Evolutionary conservation across 1,140 invertebrate species (phyloP), one percentile per base, ranked within the genome.

Genomic region (Bradysia coprophila): DNA sequence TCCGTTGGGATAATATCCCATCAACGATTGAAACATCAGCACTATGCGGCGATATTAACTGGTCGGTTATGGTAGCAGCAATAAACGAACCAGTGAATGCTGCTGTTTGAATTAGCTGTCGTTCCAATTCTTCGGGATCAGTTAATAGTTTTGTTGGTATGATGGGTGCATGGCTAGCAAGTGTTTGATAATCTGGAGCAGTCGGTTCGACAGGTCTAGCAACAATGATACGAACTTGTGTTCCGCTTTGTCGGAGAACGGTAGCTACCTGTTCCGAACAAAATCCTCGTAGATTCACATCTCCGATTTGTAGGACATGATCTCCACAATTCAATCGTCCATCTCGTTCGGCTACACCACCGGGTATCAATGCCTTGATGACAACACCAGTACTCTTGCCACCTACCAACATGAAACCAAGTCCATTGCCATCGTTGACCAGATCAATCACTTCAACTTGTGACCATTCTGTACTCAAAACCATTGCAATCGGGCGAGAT

Each of bases 361-460:
- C 90, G 11, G 88, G 88, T 16, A 93, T 68, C 38, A 96, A 82
- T 41, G 86, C 53, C 63, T 96, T 96, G 42, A 96, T 87, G 8
- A 96, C 89, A 40, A 96, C 92, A n/a, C 91, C 92, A 18, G 91
- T 94, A 57, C 85, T 92, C 38, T 85, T 69, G 8, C 91, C 91
- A 38, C 91, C 92, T 47, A 95, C 90, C 48, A 96, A 87, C 40
- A 92, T 92, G 65, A 96, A 96, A 41, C 75, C 75, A 31, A 76
- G 58, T n/a, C 75, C 74, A 49, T 73, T 75, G 40, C 74, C 75
- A 79, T 90, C 85, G 61, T 89, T 90, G 41, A 80, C 68, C 43
- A 91, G 68, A 62, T 90, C 84, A 55, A 91, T 83, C 48, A 85
- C 80, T 73, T 91, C 86, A 53, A 90, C 79, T 69, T 90, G 84